Conservation (phyloP, 1,140 invertebrate genomes). For the Popillia japonica region DNA sequence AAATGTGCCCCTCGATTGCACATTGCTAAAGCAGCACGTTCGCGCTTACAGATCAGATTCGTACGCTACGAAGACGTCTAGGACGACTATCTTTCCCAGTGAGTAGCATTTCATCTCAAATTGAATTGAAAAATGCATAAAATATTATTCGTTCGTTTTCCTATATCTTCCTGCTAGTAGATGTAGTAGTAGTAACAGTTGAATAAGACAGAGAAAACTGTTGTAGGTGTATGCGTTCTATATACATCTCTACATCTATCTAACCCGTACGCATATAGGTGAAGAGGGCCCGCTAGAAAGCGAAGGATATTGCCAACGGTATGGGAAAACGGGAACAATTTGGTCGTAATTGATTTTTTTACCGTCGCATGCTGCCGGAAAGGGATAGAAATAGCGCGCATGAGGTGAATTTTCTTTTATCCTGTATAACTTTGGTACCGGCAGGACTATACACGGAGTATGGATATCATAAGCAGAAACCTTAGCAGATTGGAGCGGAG, state of each 20-base stretch:
- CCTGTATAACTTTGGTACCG: too few species aligned
- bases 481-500: neutral
- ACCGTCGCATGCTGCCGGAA: neutral
- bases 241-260: too few species aligned
- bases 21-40: neutral
- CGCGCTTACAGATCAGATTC: neutral
- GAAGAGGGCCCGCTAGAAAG: neutral
- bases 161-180: neutral
- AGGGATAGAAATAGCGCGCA: too few species aligned
- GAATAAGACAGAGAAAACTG: too few species aligned
- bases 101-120: conserved; percentile 36
- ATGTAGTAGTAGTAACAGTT: neutral
- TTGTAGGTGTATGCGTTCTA: too few species aligned
- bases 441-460: too few species aligned
- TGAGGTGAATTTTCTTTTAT: too few species aligned
- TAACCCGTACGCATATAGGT: neutral
- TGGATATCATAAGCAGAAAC: too few species aligned
- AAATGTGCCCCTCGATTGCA: conserved; percentile 4
- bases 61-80: neutral
- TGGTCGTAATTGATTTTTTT: conserved; percentile 29
- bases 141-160: conserved; percentile 26
- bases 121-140: conserved; percentile 40
- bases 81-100: neutral
- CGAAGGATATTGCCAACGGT: conserved; percentile 26
- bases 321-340: conserved; percentile 21